These are phyloP conservation scores for Ornithoptera alexandrae DNA, from an alignment of 2,888 invertebrate genomes.

Conservation along the genomic window DNA sequence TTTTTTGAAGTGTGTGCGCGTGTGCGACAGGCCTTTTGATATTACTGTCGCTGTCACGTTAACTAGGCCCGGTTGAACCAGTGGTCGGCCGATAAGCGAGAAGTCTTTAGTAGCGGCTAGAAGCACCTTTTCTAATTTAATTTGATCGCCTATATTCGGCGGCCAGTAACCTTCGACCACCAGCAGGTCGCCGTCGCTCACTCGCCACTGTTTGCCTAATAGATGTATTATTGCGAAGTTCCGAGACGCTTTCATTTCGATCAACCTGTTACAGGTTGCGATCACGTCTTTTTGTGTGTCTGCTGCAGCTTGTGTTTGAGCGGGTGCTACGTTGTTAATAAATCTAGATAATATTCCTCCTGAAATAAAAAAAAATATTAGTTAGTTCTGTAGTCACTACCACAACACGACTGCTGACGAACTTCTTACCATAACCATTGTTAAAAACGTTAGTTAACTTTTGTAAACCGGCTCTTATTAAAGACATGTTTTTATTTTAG, in stretches of 20 bases:
- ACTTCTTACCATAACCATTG: slow-evolving; percentile 50
- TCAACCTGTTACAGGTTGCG: slow-evolving; percentile 82
- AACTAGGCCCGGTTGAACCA: slow-evolving; percentile 86
- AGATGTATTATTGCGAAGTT: slow-evolving; percentile 91
- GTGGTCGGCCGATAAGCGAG: slow-evolving; percentile 88
- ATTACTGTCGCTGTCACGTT: slow-evolving; percentile 89
- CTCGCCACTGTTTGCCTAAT: slow-evolving; percentile 90
- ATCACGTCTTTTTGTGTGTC: slow-evolving; percentile 77
- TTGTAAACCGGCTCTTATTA: slow-evolving; percentile 62
- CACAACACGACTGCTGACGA: neutral
- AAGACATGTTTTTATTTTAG: slow-evolving; percentile 45
- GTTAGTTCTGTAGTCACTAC: slow-evolving; percentile 1
- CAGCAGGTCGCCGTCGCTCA: slow-evolving; percentile 91
- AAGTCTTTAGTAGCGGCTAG: slow-evolving; percentile 89
- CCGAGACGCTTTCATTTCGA: slow-evolving; percentile 80
- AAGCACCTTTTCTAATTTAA: slow-evolving; percentile 91
- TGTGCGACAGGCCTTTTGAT: slow-evolving; percentile 90
- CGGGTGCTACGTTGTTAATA: slow-evolving; percentile 50
- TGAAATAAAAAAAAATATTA: slow-evolving; percentile 39
- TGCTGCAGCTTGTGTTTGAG: slow-evolving; percentile 44
- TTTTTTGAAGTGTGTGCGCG: slow-evolving; percentile 87
- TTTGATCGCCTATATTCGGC: slow-evolving; percentile 87
- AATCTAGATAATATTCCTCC: slow-evolving; percentile 65
- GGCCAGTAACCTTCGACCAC: slow-evolving; percentile 92
- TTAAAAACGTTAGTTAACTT: slow-evolving; percentile 52